phyloP scores from a whole-genome alignment of 2,797 vertebrate genomes.

The Arvicola amphibius region DNA sequence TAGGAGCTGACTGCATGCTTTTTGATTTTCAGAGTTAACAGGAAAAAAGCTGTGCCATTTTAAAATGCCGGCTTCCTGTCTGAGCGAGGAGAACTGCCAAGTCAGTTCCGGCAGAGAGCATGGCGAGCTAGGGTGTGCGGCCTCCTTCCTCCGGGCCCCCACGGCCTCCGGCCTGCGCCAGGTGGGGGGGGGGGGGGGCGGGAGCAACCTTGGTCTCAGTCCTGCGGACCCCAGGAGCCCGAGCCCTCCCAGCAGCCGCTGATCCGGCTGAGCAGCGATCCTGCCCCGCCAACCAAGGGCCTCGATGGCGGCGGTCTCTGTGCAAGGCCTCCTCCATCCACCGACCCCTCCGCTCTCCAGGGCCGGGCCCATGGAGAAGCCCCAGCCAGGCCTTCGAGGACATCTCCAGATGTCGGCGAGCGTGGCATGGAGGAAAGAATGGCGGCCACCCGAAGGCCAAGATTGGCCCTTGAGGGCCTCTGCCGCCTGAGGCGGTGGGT shows the following conservation, averaged over 20 bases:
- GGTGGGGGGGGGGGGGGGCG: slow-evolving; percentile 32
- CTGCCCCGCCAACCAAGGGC: background rate
- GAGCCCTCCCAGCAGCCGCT: too few relatives aligned
- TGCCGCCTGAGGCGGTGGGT: background rate
- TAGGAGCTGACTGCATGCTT: too few relatives aligned
- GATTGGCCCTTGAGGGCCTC: background rate
- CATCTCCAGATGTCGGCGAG: background rate
- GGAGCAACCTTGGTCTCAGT: background rate
- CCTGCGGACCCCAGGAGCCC: background rate
- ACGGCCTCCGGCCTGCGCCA: background rate
- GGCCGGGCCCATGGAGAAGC: background rate
- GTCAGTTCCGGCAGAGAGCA: slow-evolving; percentile 76
- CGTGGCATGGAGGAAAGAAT: background rate
- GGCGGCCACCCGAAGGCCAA: background rate
- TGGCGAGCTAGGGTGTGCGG: background rate
- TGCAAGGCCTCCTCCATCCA: background rate
- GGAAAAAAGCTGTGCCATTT: too few relatives aligned
- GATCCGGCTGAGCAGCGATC: background rate
- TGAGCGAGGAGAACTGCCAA: slow-evolving; percentile 75
- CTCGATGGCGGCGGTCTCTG: background rate
- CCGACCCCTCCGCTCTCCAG: accelerated
- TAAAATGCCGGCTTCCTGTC: too few relatives aligned
- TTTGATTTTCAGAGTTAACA: too few relatives aligned
- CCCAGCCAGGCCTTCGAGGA: background rate
- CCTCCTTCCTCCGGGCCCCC: background rate